Evolutionary conservation across 1,140 invertebrate species (phyloP).

Genomic region (Leptinotarsa undecemlineata): DNA sequence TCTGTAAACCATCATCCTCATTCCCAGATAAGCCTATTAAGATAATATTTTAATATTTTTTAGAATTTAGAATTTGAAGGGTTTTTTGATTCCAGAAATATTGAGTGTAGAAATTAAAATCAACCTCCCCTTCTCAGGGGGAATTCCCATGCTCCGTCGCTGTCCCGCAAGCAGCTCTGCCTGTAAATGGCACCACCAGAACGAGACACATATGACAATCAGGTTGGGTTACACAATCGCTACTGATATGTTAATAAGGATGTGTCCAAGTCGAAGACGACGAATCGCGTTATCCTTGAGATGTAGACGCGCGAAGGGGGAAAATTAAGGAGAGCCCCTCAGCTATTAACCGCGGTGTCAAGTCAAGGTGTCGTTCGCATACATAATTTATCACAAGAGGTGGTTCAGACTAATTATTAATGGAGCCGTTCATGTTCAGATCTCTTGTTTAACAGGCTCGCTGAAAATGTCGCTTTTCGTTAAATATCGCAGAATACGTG

Average conservation of each 20-base stretch:
- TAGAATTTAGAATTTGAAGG: too few species aligned
- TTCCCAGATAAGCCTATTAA: too few species aligned
- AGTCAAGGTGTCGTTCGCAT: constrained; percentile 47
- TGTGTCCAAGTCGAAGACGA: constrained; percentile 34
- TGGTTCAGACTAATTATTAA: constrained; percentile 43
- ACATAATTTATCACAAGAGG: constrained; percentile 45
- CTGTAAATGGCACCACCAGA: background rate
- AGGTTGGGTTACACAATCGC: background rate
- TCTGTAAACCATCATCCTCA: too few species aligned
- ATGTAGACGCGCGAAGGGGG: background rate
- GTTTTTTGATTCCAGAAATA: too few species aligned
- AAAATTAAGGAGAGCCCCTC: background rate
- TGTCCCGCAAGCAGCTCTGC: background rate
- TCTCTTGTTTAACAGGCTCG: constrained; percentile 36
- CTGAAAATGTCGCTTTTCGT: constrained; percentile 19
- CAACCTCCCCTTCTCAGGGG: too few species aligned
- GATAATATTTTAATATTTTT: too few species aligned
- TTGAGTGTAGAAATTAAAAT: too few species aligned
- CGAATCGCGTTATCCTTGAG: constrained; percentile 40
- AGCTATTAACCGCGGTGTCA: constrained; percentile 44
- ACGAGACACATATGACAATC: background rate
- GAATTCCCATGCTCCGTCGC: background rate
- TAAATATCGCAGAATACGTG: background rate
- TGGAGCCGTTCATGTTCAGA: constrained; percentile 35
- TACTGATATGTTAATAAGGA: constrained; percentile 37